Base-by-base conservation (phyloP, 2,888 invertebrate genomes). In the Diarsia mendica region DNA sequence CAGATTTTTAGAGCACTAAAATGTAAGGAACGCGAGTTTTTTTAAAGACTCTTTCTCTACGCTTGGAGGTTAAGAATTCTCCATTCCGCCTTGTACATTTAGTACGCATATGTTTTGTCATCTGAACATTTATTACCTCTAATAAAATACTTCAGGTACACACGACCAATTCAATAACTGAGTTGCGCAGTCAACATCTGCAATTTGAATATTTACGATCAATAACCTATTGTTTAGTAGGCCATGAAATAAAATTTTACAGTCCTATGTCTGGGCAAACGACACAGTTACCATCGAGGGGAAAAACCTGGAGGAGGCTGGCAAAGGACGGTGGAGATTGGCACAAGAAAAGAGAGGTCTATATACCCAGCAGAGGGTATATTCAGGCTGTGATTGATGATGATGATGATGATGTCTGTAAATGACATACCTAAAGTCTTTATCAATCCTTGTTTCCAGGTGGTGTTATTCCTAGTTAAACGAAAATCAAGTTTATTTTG, bases 141-240 rank as follows among this genome's bases (percentile, higher is more conserved):
- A 77, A 68, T 77, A 72, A 84, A 76, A 82, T 60, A 46, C 53
- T 69, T 18, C 44, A 77, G 60, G 66, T 77, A 61, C 13, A 6
- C 74, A 75, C 68, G 64, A 74, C 61, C 69, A 77, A 86, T 80
- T 80, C 79, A 82, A 83, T 85, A 70, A 79, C 72, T 58, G 75
- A 75, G 67, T 72, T 79, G 80, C 80, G 77, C 74, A 79, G 74
- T 69, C 71, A 70, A 72, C 58, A 72, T 85, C 75, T 83, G 72
- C 78, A 84, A 88, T 87, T 86, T 85, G 80, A 87, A 87, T 87
- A 84, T 89, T 80, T 86, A 90, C 73, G 85, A 85, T 65, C 84
- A 84, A 89, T 88, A 88, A 88, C 72, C 55, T 80, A 84, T 85
- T 86, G 85, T 88, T 86, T 79, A 85, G 82, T 82, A 71, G 67